phyloP scores from a whole-genome alignment of 2,113 vertebrate genomes.

The Cochlearius cochlearius region DNA sequence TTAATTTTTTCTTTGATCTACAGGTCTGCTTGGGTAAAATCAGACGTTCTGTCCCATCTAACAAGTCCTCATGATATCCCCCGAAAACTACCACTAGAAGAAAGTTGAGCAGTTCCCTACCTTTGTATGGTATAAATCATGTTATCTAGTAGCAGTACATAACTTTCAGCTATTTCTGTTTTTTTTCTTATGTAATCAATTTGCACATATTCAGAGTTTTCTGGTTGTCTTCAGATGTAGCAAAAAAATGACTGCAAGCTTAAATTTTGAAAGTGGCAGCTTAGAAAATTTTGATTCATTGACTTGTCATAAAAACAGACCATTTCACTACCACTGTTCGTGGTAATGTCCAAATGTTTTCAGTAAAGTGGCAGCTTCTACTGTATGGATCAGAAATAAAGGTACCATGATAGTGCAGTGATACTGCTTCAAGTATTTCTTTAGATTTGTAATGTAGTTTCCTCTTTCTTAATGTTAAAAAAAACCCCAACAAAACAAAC shows the following conservation, averaged over 20 bases:
- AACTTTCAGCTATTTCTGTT: not conserved
- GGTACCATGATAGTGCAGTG: not conserved
- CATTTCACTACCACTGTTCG: not conserved
- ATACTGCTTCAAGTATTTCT: not conserved
- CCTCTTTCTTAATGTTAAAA: not conserved
- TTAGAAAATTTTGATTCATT: not conserved
- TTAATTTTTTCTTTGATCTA: not conserved
- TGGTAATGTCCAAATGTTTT: not conserved
- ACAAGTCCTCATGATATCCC: rapidly evolving
- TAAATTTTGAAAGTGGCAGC: not conserved
- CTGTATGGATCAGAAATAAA: not conserved
- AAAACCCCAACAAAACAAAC: rapidly evolving
- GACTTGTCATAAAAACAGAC: not conserved
- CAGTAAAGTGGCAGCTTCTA: not conserved
- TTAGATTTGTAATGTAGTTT: not conserved
- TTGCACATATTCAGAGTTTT: not conserved
- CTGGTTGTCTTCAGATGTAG: not conserved
- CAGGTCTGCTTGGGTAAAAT: not conserved
- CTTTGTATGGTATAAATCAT: not conserved
- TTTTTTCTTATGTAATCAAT: not conserved
- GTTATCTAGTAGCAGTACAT: not conserved
- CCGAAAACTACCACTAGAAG: rapidly evolving
- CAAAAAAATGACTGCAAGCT: not conserved
- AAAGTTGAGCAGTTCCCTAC: not conserved
- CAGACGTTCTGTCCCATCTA: not conserved